A percentile compares a stretch with the other conserved stretches of the same genome.
phyloP scores from a whole-genome alignment of 2,888 invertebrate genomes.

The Tenthredo livida region DNA sequence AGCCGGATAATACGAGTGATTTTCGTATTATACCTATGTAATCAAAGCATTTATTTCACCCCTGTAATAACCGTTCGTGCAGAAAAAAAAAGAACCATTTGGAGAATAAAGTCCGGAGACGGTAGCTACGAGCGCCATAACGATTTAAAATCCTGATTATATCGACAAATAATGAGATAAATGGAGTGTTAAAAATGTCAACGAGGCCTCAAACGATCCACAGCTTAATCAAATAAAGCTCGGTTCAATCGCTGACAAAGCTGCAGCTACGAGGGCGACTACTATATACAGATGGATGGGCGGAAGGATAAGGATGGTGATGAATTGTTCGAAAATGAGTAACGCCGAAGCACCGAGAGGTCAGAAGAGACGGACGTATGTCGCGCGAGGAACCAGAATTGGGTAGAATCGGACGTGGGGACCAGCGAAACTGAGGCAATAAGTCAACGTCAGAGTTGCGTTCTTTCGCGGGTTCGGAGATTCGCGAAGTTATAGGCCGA shows the following conservation, averaged over 20 bases:
- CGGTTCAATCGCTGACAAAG: slow-evolving; percentile 24
- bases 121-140: not conserved
- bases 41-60: not conserved
- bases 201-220: slow-evolving; percentile 25
- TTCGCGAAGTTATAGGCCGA: not conserved
- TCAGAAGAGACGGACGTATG: slow-evolving; percentile 39
- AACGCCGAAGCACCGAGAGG: slow-evolving; percentile 25
- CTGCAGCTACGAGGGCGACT: not conserved
- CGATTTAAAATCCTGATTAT: slow-evolving; percentile 21
- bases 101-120: not conserved
- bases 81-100: not conserved
- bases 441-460: slow-evolving; percentile 45
- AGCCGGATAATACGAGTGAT: slow-evolving; percentile 28
- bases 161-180: slow-evolving; percentile 27
- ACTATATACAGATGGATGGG: slow-evolving; percentile 18
- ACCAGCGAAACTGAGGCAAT: slow-evolving; percentile 44
- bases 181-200: slow-evolving; percentile 27
- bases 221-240: slow-evolving; percentile 40
- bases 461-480: not conserved
- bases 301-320: slow-evolving; percentile 11
- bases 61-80: not conserved
- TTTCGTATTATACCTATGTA: not conserved
- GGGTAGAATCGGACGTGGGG: slow-evolving; percentile 45
- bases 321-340: slow-evolving; percentile 47
- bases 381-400: slow-evolving; percentile 38